These are phyloP conservation scores for Dichetophora obliterata DNA, from an alignment of 2,888 invertebrate species.

Conservation along the genomic window DNA sequence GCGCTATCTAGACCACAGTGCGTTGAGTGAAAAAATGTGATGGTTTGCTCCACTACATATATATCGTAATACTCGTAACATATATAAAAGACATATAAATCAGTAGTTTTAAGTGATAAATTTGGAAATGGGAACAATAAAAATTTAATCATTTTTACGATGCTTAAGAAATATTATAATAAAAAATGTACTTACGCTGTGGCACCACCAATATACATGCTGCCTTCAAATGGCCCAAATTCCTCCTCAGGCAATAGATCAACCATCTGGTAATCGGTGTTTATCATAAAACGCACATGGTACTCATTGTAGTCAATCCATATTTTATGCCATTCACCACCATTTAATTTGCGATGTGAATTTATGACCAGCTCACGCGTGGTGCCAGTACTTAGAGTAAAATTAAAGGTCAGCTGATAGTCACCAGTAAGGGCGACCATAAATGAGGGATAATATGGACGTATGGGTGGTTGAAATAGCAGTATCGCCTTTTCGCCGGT, in stretches of 20 bases:
- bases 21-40: neutral
- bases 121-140: neutral
- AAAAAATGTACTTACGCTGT: slow-evolving; percentile 80
- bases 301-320: slow-evolving; percentile 96
- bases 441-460: slow-evolving; percentile 90
- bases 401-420: slow-evolving; percentile 90
- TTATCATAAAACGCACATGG: slow-evolving; percentile 93
- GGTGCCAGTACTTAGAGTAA: slow-evolving; percentile 87
- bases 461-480: slow-evolving; percentile 90
- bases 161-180: neutral
- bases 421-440: slow-evolving; percentile 92
- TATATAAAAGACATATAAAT: no score
- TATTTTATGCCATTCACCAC: slow-evolving; percentile 96
- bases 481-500: slow-evolving; percentile 91
- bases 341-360: slow-evolving; percentile 85
- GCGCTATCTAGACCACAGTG: no score
- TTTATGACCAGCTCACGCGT: slow-evolving; percentile 86
- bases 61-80: no score
- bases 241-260: slow-evolving; percentile 87
- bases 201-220: slow-evolving; percentile 94
- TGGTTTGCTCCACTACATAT: neutral
- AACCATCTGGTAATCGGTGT: slow-evolving; percentile 90
- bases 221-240: slow-evolving; percentile 92
- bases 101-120: no score
- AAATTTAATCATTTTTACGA: neutral